phyloP scores from a whole-genome alignment of 2,113 vertebrate genomes.

The Orycteropus afer region DNA sequence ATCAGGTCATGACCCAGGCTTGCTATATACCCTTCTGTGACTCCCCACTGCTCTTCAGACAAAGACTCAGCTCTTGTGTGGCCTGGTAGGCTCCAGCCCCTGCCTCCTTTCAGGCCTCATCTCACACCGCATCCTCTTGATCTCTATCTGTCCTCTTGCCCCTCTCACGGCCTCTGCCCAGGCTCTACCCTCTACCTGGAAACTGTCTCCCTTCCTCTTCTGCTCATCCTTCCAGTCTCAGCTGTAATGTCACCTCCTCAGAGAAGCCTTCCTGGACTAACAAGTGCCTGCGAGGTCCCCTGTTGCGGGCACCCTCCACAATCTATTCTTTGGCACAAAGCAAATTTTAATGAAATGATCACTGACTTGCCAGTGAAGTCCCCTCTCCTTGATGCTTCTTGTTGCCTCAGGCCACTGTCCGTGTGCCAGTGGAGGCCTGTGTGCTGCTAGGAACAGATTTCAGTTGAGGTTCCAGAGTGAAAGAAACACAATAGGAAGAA shows the following conservation, averaged over 20 bases:
- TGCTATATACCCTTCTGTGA: background rate
- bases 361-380: background rate
- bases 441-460: background rate
- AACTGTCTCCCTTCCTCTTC: background rate
- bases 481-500: background rate
- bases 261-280: background rate
- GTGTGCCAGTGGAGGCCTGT: background rate
- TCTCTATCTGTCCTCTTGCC: background rate
- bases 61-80: background rate
- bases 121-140: no score
- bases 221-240: background rate
- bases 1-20: accelerated
- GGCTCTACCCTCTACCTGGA: no score
- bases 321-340: background rate
- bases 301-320: background rate
- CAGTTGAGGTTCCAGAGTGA: background rate
- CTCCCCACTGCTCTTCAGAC: background rate
- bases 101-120: background rate
- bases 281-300: background rate
- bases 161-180: background rate
- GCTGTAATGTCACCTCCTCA: background rate
- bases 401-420: background rate
- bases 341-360: background rate
- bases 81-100: background rate
- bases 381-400: background rate